Percentiles rank a stretch among this genome's conserved stretches.
phyloP scores from a whole-genome alignment of 2,888 invertebrate species.

The Ophioninae sp. region DNA sequence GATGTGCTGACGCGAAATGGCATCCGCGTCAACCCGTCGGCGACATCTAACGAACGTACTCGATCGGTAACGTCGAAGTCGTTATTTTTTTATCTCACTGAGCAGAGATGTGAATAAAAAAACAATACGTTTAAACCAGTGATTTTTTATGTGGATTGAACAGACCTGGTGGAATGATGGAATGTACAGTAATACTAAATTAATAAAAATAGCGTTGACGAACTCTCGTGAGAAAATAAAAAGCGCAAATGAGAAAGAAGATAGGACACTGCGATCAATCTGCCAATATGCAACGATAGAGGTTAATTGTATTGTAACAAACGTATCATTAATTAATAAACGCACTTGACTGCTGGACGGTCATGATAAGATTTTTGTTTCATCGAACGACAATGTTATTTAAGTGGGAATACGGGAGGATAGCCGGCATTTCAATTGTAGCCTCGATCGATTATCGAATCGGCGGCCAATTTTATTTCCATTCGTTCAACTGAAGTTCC shows the following conservation, averaged over 20 bases:
- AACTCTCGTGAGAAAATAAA: conserved; percentile 3
- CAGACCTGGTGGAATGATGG: background rate
- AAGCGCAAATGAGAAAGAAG: conserved; percentile 22
- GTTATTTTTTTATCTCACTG: conserved; percentile 14
- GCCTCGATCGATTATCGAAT: conserved; percentile 32
- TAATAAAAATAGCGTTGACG: conserved; percentile 24
- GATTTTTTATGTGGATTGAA: conserved; percentile 38
- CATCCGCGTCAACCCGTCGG: background rate
- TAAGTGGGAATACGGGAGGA: conserved; percentile 27
- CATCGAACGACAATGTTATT: conserved; percentile 41
- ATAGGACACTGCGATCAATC: conserved; percentile 25
- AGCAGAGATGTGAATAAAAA: background rate
- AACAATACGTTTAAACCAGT: conserved; percentile 24
- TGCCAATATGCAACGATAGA: conserved; percentile 38
- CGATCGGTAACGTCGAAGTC: conserved; percentile 23
- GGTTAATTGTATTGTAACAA: conserved; percentile 30
- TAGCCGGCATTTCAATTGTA: conserved; percentile 55
- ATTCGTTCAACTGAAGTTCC: conserved; percentile 5
- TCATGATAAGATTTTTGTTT: conserved; percentile 46
- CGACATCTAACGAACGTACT: conserved; percentile 4
- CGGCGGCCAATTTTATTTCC: conserved; percentile 32
- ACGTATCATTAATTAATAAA: conserved; percentile 39
- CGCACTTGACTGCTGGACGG: conserved; percentile 61
- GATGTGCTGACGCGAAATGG: conserved; percentile 14
- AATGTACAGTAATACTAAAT: background rate